A percentile compares a stretch with the other conserved stretches of the same genome.
Conservation (phyloP, 2,113 vertebrate genomes). For the Podarcis raffonei region DNA sequence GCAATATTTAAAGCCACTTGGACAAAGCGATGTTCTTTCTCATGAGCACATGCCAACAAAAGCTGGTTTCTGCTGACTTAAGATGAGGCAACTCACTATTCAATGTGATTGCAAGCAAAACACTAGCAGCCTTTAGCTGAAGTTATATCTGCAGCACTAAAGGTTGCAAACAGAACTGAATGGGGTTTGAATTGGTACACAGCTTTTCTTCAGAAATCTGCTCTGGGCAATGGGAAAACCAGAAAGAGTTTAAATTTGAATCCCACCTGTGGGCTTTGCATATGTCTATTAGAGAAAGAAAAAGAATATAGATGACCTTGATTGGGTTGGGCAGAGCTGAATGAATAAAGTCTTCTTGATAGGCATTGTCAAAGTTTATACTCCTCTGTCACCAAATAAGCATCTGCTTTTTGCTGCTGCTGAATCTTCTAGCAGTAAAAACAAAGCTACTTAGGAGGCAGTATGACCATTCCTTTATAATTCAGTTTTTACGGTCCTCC, state of each 20-base stretch:
- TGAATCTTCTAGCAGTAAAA: conserved; percentile 33
- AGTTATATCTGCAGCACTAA: not conserved
- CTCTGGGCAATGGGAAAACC: not conserved
- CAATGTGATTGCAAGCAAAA: not conserved
- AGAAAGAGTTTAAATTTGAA: not conserved
- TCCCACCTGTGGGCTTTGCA: not conserved
- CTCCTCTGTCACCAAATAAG: conserved; percentile 1
- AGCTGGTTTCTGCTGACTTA: not conserved
- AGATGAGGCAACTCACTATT: not conserved
- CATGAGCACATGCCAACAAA: not conserved
- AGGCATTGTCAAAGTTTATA: conserved; percentile 1
- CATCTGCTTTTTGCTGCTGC: not conserved
- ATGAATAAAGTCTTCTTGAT: conserved; percentile 42
- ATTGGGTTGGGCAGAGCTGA: not conserved
- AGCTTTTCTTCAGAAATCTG: not conserved
- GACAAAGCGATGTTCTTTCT: not conserved
- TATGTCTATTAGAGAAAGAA: not conserved
- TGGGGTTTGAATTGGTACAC: not conserved
- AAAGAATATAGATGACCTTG: not conserved
- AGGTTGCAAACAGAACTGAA: not conserved
- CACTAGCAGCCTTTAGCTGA: not conserved
- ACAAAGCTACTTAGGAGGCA: conserved; percentile 7
- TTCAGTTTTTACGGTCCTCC: conserved; percentile 2
- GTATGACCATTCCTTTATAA: conserved; percentile 1
- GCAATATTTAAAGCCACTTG: not conserved